phyloP scores from a whole-genome alignment of 2,797 vertebrate species.

The Ibycter americanus region DNA sequence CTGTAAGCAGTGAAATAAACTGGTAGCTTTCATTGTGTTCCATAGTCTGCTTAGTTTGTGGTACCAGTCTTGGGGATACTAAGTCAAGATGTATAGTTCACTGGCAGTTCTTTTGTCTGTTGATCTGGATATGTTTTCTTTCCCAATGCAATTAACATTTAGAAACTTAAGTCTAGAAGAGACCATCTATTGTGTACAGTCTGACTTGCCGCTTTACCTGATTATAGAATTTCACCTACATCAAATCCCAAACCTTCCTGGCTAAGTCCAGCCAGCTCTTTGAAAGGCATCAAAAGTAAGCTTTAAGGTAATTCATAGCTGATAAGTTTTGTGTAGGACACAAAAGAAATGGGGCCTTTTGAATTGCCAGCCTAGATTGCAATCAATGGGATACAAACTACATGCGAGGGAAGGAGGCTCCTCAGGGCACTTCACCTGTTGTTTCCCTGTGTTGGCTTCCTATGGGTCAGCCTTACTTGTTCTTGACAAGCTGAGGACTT shows the following conservation, averaged over 20 bases:
- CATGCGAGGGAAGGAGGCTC: not conserved
- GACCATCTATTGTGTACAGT: not conserved
- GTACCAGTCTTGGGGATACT: not conserved
- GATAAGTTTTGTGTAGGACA: not conserved
- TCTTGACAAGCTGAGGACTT: not conserved
- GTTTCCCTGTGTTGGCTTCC: not conserved
- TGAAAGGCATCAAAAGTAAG: not conserved
- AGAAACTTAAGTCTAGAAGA: not conserved
- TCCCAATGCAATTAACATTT: not conserved
- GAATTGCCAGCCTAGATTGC: not conserved
- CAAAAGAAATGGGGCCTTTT: not conserved
- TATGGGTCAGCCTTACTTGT: not conserved
- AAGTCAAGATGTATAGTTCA: not conserved
- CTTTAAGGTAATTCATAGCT: not conserved
- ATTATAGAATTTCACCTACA: not conserved
- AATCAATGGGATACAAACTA: not conserved
- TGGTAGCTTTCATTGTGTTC: not conserved
- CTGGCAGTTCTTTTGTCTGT: not conserved
- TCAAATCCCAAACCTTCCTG: not conserved
- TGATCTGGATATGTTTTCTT: not conserved
- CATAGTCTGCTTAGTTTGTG: not conserved
- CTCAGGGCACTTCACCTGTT: not conserved
- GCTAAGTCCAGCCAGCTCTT: not conserved
- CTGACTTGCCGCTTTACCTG: not conserved
- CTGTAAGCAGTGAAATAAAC: not conserved